A percentile compares a stretch with the other conserved stretches of the same genome.
These are phyloP conservation scores for Diploptera punctata DNA, from an alignment of 2,888 invertebrate genomes.

Conservation along the genomic window DNA sequence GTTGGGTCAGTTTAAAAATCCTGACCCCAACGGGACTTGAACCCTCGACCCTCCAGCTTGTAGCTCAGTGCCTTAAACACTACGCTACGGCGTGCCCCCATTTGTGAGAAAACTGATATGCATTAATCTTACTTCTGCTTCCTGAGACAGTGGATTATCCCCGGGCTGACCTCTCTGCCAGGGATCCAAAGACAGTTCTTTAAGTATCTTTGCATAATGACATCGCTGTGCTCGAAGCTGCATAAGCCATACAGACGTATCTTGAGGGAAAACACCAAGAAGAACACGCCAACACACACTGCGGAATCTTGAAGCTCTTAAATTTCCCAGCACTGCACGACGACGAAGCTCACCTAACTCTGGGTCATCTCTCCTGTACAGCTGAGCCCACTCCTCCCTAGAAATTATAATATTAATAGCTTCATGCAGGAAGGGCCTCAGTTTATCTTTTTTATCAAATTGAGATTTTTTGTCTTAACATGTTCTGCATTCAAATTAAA, in stretches of 20 bases:
- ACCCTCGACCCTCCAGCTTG: too few relatives aligned
- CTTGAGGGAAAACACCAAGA: constrained; percentile 55
- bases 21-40: too few relatives aligned
- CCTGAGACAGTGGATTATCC: constrained; percentile 79
- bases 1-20: too few relatives aligned
- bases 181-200: constrained; percentile 59
- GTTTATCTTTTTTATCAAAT: too few relatives aligned
- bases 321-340: constrained; percentile 48
- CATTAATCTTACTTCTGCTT: constrained; percentile 68
- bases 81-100: too few relatives aligned
- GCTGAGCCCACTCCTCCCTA: constrained; percentile 45
- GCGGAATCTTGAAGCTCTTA: constrained; percentile 54
- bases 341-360: constrained; percentile 44
- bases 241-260: constrained; percentile 53
- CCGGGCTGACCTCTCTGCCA: constrained; percentile 54
- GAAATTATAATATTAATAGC: too few relatives aligned
- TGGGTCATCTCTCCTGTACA: constrained; percentile 42
- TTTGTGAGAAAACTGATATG: too few relatives aligned
- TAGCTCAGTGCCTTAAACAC: too few relatives aligned
- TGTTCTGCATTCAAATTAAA: too few relatives aligned
- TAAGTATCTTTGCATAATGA: constrained; percentile 52
- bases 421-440: too few relatives aligned
- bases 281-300: constrained; percentile 60
- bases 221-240: constrained; percentile 52
- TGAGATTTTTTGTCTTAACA: too few relatives aligned